Base-by-base conservation (phyloP, 2,113 vertebrate genomes). In the Todiramphus chloris region DNA sequence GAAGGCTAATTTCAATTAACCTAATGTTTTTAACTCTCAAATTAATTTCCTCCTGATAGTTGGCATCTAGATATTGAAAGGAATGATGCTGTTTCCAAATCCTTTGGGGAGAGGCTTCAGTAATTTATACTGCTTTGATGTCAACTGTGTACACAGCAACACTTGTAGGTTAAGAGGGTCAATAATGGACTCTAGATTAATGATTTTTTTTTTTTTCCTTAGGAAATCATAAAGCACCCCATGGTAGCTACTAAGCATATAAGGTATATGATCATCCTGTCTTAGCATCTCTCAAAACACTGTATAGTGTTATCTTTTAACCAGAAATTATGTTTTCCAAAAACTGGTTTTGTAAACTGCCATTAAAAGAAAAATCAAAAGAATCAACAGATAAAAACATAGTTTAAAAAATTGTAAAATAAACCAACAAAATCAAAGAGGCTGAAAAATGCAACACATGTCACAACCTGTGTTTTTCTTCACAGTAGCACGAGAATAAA, bases 1-100 rank as follows among this genome's bases (percentile, higher is more conserved):
- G 79, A 79, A 31, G 80, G 62, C 41, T 96, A 92, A 88, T 94
- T 94, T 96, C 93, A 96, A 93, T 94, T 94, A 96, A 85, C 79
- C 62, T 94, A 55, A 35, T 79, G 37, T 62, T 94, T 91, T 93
- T 55, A 95, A 69, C 44, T 93, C 67, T 90, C 75, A 73, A 27
- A 63, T 81, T 28, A 85, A 73, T 95, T 94, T 83, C 46, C 41
- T 27, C 28, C 35, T 76, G 37, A 59, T 88, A 88, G 20, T 16
- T 93, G 51, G 50, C 37, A 88, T 88, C 68, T 59, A 70, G 90
- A 77, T 88, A 80, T 46, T 59, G 85, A 86, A 90, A 89, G 30
- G 67, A 93, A 69, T 69, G 9, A 79, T 87, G 55, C 16, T 5
- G 62, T 89, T 92, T 95, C 74, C 31, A 91, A 88, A 90, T 73